These are phyloP conservation scores for Drosophila prosaltans DNA, from an alignment of 1,140 invertebrate species.

Conservation along the genomic window DNA sequence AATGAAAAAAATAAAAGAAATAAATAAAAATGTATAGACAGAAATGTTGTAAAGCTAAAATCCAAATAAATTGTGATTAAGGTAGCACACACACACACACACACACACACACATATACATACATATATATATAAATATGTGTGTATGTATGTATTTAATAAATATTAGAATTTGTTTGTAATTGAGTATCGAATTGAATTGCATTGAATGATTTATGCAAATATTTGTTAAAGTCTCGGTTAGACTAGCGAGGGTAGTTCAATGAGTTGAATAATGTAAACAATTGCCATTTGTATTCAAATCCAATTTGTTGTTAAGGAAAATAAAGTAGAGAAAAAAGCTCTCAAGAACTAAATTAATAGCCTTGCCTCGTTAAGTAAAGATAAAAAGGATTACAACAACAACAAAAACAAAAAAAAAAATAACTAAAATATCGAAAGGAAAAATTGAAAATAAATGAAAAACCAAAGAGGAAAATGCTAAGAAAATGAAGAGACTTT, in stretches of 20 bases:
- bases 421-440: too few relatives aligned
- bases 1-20: constrained; percentile 30
- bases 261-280: not conserved
- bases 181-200: not conserved
- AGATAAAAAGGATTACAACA: too few relatives aligned
- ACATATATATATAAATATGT: not conserved
- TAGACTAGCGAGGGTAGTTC: not conserved
- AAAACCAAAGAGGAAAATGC: constrained; percentile 12
- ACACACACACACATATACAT: constrained; percentile 26
- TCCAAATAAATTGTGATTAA: constrained; percentile 6
- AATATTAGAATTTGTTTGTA: not conserved
- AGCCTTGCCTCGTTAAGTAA: too few relatives aligned
- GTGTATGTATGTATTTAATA: not conserved
- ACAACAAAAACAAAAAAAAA: too few relatives aligned
- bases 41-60: constrained; percentile 25
- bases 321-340: too few relatives aligned
- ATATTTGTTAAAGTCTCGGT: constrained; percentile 11
- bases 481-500: constrained; percentile 7
- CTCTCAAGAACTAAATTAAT: too few relatives aligned
- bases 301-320: too few relatives aligned
- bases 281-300: too few relatives aligned
- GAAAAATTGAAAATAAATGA: too few relatives aligned
- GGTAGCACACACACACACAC: constrained; percentile 30
- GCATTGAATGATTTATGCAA: constrained; percentile 6
- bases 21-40: not conserved